Evolutionary conservation across 2,113 vertebrate species (phyloP).

Genomic region (Oreochromis tanganicae): DNA sequence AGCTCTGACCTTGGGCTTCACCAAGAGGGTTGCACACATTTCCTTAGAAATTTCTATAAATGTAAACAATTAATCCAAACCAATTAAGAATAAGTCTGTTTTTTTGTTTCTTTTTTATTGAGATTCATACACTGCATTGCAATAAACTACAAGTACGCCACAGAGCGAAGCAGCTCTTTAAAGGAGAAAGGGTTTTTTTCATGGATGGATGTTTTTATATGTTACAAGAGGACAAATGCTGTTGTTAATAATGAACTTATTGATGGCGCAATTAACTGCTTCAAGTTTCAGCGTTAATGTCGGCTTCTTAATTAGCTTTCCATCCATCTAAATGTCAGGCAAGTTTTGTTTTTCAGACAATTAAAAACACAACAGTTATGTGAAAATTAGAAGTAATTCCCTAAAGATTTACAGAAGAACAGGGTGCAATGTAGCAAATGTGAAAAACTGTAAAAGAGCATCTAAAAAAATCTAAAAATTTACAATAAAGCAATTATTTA

Average conservation of each 20-base stretch:
- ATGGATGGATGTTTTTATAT: background rate
- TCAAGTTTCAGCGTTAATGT: background rate
- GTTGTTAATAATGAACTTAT: background rate
- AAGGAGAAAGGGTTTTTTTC: background rate
- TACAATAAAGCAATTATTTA: background rate
- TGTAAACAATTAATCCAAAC: background rate
- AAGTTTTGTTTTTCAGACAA: background rate
- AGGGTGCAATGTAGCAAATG: background rate
- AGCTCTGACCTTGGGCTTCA: conserved; percentile 63
- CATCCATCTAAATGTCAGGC: background rate
- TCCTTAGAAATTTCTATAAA: background rate
- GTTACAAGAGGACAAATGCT: background rate
- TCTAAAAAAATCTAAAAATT: background rate
- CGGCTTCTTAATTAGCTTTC: background rate
- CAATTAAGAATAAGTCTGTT: background rate
- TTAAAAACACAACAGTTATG: background rate
- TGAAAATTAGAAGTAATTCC: background rate
- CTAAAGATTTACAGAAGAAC: background rate
- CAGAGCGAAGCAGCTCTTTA: background rate
- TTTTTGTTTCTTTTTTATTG: background rate
- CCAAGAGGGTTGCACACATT: background rate
- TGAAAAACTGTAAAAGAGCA: background rate
- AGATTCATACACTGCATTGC: background rate
- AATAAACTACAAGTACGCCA: background rate
- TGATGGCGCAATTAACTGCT: background rate